These are phyloP conservation scores for Carassius carassius DNA, from an alignment of 2,113 vertebrate species.

Conservation along the genomic window DNA sequence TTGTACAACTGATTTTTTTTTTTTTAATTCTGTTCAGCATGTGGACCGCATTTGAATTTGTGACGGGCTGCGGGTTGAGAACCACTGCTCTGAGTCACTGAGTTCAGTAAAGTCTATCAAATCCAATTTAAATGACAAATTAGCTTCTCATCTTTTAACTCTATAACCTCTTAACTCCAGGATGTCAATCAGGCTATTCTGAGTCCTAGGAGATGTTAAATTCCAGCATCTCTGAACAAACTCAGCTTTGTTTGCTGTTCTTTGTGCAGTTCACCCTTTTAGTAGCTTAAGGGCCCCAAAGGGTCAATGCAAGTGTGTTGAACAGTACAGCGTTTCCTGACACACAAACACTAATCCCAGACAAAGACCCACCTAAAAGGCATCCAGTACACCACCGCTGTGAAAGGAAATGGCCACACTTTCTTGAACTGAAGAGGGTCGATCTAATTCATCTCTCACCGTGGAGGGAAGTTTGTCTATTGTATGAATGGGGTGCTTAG, in stretches of 20 bases:
- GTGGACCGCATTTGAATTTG: too few species aligned
- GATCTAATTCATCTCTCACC: background rate
- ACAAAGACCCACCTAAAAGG: conserved; percentile 22
- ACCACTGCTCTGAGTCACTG: background rate
- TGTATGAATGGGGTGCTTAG: conserved; percentile 3
- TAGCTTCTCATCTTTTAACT: conserved; percentile 14
- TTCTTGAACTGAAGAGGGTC: conserved; percentile 12
- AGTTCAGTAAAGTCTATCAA: conserved; percentile 3
- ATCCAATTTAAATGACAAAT: conserved; percentile 12
- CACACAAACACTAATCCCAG: conserved; percentile 19
- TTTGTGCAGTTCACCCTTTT: background rate
- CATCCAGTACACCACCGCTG: background rate
- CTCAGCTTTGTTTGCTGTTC: background rate
- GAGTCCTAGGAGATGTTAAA: conserved; percentile 15
- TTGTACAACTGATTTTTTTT: too few species aligned
- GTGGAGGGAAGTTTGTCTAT: conserved; percentile 8
- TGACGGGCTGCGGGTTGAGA: too few species aligned
- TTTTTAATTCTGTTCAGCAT: too few species aligned
- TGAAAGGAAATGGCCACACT: background rate
- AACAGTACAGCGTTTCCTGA: conserved; percentile 13
- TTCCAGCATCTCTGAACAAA: conserved; percentile 4
- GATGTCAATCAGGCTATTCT: background rate
- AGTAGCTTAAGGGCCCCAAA: background rate
- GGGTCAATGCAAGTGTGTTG: conserved; percentile 7
- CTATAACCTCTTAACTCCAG: background rate